Percentiles rank a stretch among this genome's conserved stretches.
Conservation (phyloP, 2,113 vertebrate species). For the Brachirus orientalis region DNA sequence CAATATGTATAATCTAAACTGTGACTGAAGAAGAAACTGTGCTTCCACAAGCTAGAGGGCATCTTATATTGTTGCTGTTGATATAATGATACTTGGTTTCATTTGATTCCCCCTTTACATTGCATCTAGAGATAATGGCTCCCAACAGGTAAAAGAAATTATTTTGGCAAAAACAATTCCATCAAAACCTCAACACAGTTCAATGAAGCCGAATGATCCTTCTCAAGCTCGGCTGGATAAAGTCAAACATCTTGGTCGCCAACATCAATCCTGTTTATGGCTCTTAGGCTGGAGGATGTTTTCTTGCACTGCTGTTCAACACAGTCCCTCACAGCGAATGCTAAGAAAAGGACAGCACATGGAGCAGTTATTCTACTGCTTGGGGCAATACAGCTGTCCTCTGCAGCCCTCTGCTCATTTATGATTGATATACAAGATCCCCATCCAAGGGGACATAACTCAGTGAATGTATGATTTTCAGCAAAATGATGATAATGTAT, state of each 20-base stretch:
- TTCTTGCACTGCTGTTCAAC: slow-evolving; percentile 70
- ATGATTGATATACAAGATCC: slow-evolving; percentile 60
- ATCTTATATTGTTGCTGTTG: background rate
- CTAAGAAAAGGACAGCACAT: slow-evolving; percentile 57
- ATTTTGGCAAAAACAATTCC: slow-evolving; percentile 59
- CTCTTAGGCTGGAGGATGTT: slow-evolving; percentile 73
- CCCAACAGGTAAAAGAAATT: slow-evolving; percentile 55
- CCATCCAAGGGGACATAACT: slow-evolving; percentile 22
- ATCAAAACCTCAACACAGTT: slow-evolving; percentile 67
- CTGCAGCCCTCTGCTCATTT: slow-evolving; percentile 49
- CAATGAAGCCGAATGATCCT: slow-evolving; percentile 76
- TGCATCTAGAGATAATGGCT: slow-evolving; percentile 18
- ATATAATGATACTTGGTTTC: slow-evolving; percentile 9
- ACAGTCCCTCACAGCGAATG: slow-evolving; percentile 51
- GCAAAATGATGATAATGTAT: slow-evolving; percentile 2
- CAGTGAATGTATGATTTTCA: slow-evolving; percentile 9
- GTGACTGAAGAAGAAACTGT: background rate
- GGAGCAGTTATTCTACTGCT: slow-evolving; percentile 62
- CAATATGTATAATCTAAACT: background rate
- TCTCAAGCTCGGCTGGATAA: slow-evolving; percentile 76
- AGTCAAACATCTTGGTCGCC: slow-evolving; percentile 71
- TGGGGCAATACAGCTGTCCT: slow-evolving; percentile 66
- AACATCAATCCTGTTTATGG: slow-evolving; percentile 81
- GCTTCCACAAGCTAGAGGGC: background rate
- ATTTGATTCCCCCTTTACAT: slow-evolving; percentile 27